phyloP scores from a whole-genome alignment of 2,797 vertebrate genomes.

The Acomys russatus region DNA sequence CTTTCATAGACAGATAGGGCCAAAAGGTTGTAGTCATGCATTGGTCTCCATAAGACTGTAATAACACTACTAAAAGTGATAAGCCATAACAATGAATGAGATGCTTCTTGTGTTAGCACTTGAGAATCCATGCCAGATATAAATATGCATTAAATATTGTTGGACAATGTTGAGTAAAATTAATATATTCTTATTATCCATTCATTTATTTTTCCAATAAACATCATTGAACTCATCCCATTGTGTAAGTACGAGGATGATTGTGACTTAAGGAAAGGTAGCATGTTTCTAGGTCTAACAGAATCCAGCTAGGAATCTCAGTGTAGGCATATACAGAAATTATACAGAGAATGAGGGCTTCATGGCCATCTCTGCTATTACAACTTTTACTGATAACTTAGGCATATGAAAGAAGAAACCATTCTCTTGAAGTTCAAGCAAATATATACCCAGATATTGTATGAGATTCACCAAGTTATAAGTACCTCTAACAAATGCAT shows the following conservation, averaged over 20 bases:
- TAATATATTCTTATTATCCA: background rate
- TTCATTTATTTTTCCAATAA: background rate
- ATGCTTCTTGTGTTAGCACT: background rate
- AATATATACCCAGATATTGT: background rate
- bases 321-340: background rate
- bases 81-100: background rate
- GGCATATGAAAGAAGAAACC: background rate
- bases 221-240: background rate
- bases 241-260: background rate
- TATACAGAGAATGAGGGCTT: background rate
- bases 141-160: background rate
- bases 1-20: background rate
- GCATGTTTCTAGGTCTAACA: background rate
- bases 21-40: background rate
- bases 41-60: background rate
- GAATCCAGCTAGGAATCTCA: background rate
- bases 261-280: background rate
- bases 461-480: background rate
- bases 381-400: background rate
- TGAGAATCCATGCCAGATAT: background rate
- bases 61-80: background rate
- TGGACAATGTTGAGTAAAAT: background rate
- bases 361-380: background rate
- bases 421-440: background rate
- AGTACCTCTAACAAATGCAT: background rate